Percentiles rank a stretch among this genome's conserved stretches.
Evolutionary conservation across 2,113 vertebrate species (phyloP).

Genomic region (Dicaeum eximium): DNA sequence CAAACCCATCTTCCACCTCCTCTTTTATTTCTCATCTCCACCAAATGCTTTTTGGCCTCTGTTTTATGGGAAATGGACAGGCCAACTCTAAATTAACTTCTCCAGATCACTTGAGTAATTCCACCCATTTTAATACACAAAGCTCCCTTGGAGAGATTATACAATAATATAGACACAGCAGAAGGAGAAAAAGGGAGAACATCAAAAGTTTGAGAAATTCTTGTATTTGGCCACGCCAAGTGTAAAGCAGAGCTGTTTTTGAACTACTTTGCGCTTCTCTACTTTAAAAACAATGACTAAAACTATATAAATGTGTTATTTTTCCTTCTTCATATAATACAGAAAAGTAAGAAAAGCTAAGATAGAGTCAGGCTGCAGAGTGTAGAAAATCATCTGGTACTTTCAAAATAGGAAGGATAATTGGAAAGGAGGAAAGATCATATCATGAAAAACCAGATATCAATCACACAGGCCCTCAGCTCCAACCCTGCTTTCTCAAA

Average conservation of each 20-base stretch:
- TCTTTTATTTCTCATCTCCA: not conserved
- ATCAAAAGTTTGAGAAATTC: not conserved
- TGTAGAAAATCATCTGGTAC: not conserved
- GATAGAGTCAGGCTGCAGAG: not conserved
- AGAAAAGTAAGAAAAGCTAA: not conserved
- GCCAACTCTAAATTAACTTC: not conserved
- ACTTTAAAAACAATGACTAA: not conserved
- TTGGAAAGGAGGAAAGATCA: not conserved
- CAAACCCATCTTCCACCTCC: conserved; percentile 21
- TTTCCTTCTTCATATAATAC: not conserved
- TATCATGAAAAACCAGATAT: not conserved
- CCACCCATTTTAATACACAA: not conserved
- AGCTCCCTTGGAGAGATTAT: not conserved
- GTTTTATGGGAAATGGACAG: not conserved
- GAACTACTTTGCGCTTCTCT: not conserved
- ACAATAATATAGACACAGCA: not conserved
- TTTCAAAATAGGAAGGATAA: not conserved
- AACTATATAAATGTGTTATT: not conserved
- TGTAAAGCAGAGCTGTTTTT: not conserved
- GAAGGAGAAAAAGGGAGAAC: not conserved
- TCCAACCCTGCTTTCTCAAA: not conserved
- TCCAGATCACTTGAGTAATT: not conserved
- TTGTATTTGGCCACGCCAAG: not conserved
- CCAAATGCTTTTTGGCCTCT: not conserved
- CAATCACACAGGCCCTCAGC: not conserved